Base-by-base conservation (phyloP, 2,113 vertebrate genomes). In the Sigmodon hispidus region DNA sequence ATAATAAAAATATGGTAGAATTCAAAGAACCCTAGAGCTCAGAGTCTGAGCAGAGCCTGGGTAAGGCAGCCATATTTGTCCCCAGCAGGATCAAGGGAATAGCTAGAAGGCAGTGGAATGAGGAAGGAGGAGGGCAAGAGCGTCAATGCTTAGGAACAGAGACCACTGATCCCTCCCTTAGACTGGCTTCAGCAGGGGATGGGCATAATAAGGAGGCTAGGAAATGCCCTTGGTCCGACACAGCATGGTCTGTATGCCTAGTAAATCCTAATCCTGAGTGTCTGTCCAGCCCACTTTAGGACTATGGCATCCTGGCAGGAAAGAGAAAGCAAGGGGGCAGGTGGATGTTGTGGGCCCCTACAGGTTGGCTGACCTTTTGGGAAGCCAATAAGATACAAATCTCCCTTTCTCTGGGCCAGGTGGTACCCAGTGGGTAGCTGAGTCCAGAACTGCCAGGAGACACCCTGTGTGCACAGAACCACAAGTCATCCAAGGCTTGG, bases 341-440 rank as follows among this genome's bases (percentile, higher is more conserved):
- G 65, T 88, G 57, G 69, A 16, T 0, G 17, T 48, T 61, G 76
- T 1, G 12, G 63, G 70, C 67, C 86, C 89, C 85, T 76, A 57
- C 1, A 1, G 90, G 70, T 91, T 95, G 95, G 92, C 93, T 95
- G 96, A 98, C 97, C 94, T 97, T 97, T 94, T 72, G 17, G 45
- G 40, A 93, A 95, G 70, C 85, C 89, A 79, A 89, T 36, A 65
- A 86, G 79, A 69, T 26, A 91, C 89, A 83, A 81, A 86, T 73
- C 73, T 86, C 36, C 93, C 40, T 65, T 73, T 89, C 80, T 80
- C 87, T 65, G 69, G 72, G 67, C 87, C 97, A 96, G 94, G 94
- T 96, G 96, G 95, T 67, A 29, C 95, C 61, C 81, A n/a, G 96
- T 48, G 0, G 95, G 93, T 43, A 17, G 21, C 93, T 40, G 1